phyloP scores from a whole-genome alignment of 2,888 invertebrate species.

The Synergus laeviventris region DNA sequence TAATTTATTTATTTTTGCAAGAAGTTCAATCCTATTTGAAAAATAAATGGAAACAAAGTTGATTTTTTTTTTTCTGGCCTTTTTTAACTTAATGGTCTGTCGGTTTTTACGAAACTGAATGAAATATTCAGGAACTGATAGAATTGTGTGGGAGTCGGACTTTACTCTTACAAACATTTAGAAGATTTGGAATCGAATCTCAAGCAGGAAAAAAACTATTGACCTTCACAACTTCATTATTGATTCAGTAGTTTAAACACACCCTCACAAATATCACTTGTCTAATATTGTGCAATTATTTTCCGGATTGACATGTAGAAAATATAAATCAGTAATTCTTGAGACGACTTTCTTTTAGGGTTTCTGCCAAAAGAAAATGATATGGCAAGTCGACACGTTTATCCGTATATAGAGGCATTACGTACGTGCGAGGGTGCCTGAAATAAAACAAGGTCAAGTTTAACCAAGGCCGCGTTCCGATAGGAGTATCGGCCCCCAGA shows the following conservation, averaged over 20 bases:
- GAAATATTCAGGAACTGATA: no score
- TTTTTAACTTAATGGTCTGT: no score
- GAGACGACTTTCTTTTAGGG: neutral
- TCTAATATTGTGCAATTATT: neutral
- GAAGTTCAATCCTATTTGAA: no score
- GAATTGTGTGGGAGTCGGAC: no score
- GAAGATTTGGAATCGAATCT: neutral
- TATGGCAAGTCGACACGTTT: conserved; percentile 8
- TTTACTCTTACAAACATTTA: neutral
- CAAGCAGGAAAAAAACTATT: conserved; percentile 14
- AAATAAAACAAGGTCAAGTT: conserved; percentile 77
- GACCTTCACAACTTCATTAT: conserved; percentile 10
- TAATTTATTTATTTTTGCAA: no score
- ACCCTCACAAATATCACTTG: neutral
- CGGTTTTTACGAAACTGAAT: no score
- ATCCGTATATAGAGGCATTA: neutral
- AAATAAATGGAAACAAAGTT: neutral
- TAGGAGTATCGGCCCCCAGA: conserved; percentile 63
- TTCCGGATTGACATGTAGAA: neutral
- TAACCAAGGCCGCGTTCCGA: conserved; percentile 73
- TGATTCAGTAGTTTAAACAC: neutral
- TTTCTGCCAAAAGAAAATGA: conserved; percentile 8
- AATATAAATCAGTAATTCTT: neutral
- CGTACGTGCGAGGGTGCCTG: conserved; percentile 62
- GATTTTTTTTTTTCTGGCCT: no score